Evolutionary conservation across 92 coral and sea anemone genomes (phyloP), one percentile per base, ranked within the genome.

Genomic region (Epizoanthus fatuus): DNA sequence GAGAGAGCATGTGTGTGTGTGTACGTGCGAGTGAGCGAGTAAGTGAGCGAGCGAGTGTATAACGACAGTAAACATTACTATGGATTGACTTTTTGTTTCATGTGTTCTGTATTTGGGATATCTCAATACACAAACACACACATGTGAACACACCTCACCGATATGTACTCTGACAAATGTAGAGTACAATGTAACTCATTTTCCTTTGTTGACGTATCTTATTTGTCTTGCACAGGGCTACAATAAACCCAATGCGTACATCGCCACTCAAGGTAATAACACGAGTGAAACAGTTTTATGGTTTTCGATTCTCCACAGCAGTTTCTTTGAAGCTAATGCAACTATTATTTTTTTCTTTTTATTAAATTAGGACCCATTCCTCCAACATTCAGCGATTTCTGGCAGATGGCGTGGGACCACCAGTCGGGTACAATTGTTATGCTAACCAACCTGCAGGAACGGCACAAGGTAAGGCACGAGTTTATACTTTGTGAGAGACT

Each of bases 321-420:
- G 45, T 51, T 55, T 52, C 66, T 4, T 12, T 6, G 39, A 64
- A 63, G 25, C 3, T 65, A 8, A 15, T 80, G 42, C 55, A 14
- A 14, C 35, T 4, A 49, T 37, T 35, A 40, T 20, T 45, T 45
- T 4, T 9, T 7, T n/a, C 3, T 65, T 40, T 22, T 40, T 62
- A 29, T 29, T 29, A n/a, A 15, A 16, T 8, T 56, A 97, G 99
- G 99, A 11, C 99, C 99, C 15, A 93, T 97, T 67, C 95, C 98
- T n/a, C 86, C 86, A 10, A 90, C 99, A 17, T 97, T 97, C 66
- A 86, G 90, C 66, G 99, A 97, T 70, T 97, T 97, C 86, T 97
- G 99, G 99, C 91, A 98, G 57, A 97, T 97, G 99, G 97, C 95
- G 1, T 97, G 99, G 99, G 99, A 97, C 64, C 90, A 95, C 60